Percentiles rank a stretch among this genome's conserved stretches.
phyloP scores from a whole-genome alignment of 2,113 vertebrate genomes.

The Xiphophorus hellerii region DNA sequence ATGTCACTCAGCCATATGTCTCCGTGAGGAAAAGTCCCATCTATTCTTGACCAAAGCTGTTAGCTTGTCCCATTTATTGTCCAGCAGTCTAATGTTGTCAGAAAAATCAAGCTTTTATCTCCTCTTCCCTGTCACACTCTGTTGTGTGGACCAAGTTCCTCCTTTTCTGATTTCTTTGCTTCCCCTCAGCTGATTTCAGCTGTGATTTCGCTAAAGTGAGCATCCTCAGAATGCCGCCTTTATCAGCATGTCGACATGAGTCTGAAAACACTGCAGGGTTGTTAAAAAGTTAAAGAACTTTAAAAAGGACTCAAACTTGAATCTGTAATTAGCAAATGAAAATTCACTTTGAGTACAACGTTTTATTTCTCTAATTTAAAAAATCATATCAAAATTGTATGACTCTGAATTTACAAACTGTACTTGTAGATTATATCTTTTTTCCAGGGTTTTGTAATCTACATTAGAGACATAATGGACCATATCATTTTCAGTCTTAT shows the following conservation, averaged over 20 bases:
- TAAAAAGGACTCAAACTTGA: not conserved
- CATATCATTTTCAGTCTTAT: not conserved
- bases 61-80: not conserved
- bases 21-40: not conserved
- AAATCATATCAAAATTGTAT: not conserved
- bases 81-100: not conserved
- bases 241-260: not conserved
- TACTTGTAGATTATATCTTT: not conserved
- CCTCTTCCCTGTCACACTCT: not conserved
- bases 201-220: not conserved
- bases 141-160: not conserved
- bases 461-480: not conserved
- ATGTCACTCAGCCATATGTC: not conserved
- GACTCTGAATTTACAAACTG: not conserved
- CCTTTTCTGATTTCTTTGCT: not conserved
- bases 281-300: not conserved
- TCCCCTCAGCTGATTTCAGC: not conserved
- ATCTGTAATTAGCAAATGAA: not conserved
- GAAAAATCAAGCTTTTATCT: not conserved
- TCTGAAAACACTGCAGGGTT: not conserved
- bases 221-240: not conserved
- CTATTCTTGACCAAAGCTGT: not conserved
- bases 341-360: not conserved
- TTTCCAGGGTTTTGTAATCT: not conserved
- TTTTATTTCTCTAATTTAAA: too few species aligned